Percentiles rank a stretch among this genome's conserved stretches.
Evolutionary conservation across 2,888 invertebrate species (phyloP).

Genomic region (Caenorhabditis angaria): DNA sequence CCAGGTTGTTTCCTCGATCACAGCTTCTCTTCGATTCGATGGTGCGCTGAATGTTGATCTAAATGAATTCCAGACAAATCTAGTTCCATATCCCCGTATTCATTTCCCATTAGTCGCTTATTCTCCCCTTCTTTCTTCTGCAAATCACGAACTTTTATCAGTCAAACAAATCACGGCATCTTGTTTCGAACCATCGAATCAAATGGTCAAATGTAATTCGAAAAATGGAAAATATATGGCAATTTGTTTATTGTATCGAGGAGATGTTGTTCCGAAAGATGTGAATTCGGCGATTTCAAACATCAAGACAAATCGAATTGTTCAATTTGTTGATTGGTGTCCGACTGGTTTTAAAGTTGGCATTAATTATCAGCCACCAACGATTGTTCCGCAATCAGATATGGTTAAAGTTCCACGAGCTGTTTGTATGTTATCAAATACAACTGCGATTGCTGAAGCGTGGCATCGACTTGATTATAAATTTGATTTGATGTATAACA

Average conservation of each 20-base stretch:
- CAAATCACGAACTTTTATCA: constrained; percentile 59
- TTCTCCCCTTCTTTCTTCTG: constrained; percentile 67
- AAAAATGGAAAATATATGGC: constrained; percentile 76
- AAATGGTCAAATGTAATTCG: constrained; percentile 88
- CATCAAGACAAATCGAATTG: constrained; percentile 88
- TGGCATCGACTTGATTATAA: constrained; percentile 84
- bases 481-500: constrained; percentile 82
- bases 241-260: constrained; percentile 76
- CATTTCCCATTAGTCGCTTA: constrained; percentile 84
- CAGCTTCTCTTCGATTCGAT: constrained; percentile 88
- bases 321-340: constrained; percentile 82
- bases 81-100: constrained; percentile 87
- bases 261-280: constrained; percentile 91
- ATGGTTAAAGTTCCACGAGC: constrained; percentile 80
- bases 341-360: constrained; percentile 70
- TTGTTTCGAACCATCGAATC: constrained; percentile 84
- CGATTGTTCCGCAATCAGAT: constrained; percentile 90
- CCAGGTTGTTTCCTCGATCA: constrained; percentile 87
- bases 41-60: constrained; percentile 90
- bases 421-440: constrained; percentile 88
- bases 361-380: constrained; percentile 78
- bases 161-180: constrained; percentile 88
- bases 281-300: constrained; percentile 91
- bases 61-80: constrained; percentile 79
- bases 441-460: constrained; percentile 89